phyloP scores from a whole-genome alignment of 2,888 invertebrate genomes.

The Flexamia atlantica region DNA sequence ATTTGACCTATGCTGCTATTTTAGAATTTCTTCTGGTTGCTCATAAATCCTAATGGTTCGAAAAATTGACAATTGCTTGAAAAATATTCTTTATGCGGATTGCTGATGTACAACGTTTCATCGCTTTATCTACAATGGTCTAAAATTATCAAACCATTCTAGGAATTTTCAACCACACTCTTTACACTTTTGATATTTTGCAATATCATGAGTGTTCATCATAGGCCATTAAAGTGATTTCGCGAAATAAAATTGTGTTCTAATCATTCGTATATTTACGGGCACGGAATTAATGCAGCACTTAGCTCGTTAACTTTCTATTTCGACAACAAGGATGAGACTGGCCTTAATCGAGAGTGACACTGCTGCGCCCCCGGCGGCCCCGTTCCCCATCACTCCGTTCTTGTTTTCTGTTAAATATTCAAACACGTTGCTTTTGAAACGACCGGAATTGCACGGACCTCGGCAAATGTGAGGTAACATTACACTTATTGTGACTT shows the following conservation, averaged over 20 bases:
- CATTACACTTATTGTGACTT: background rate
- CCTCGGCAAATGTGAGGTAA: background rate
- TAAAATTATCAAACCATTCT: too few relatives aligned
- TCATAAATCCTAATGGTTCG: too few relatives aligned
- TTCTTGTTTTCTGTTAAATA: background rate
- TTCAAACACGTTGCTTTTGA: background rate
- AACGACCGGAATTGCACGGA: background rate
- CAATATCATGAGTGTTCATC: too few relatives aligned
- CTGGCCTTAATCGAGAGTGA: conserved; percentile 58
- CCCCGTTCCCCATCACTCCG: conserved; percentile 11
- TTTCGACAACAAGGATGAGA: conserved; percentile 55
- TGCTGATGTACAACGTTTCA: too few relatives aligned
- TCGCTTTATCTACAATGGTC: too few relatives aligned
- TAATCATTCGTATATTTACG: conserved; percentile 1
- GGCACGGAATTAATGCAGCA: conserved; percentile 34
- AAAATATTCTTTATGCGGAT: too few relatives aligned
- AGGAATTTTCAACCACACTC: too few relatives aligned
- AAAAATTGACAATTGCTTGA: too few relatives aligned
- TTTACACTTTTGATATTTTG: too few relatives aligned
- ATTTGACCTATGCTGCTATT: too few relatives aligned
- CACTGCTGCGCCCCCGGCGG: background rate
- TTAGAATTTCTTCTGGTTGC: too few relatives aligned
- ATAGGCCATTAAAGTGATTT: too few relatives aligned
- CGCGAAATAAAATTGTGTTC: background rate
- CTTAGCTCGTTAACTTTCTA: conserved; percentile 58